Base-by-base conservation (phyloP, 2,797 vertebrate genomes). In the Astyanax mexicanus region DNA sequence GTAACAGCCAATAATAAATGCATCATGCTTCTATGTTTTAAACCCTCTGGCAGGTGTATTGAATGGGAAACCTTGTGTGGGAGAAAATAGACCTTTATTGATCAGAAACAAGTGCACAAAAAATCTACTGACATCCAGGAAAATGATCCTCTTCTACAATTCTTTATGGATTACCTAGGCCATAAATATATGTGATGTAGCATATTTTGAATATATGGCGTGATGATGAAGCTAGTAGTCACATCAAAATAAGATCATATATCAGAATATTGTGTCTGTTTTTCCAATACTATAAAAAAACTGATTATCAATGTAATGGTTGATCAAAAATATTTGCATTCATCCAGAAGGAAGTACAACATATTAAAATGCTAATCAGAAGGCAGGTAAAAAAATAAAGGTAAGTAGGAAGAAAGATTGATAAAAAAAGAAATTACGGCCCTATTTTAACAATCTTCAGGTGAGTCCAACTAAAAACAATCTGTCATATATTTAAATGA, bases 1-100 rank as follows among this genome's bases (percentile, higher is more conserved):
- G 89, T 94, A 93, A 88, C 86, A 93, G 93, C 93, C 93, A 93
- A 93, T 95, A 95, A 95, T 94, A 92, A 91, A 90, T 91, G 86
- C 79, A 88, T 92, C 86, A 89, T 89, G 89, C 89, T 87, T 86
- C 87, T 88, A 86, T 91, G 87, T 91, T 93, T 84, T 91, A 92
- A 94, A 94, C 88, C 84, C 84, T 74, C 75, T 93, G 91, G 90
- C 87, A 91, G 91, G 91, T 92, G 88, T 90, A 91, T 93, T 92
- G 89, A 87, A 87, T 92, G 87, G 89, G 90, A 91, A 90, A 91
- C 86, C 86, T 92, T 85, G 91, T 92, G 92, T 88, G 89, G 85
- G 84, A 92, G 89, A 93, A 94, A 94, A 93, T 90, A 88, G 88
- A 88, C 84, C 84, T 93, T 93, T 87, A 91, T 90, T 89, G 91